Percentiles rank a stretch among this genome's conserved stretches.
phyloP scores from a whole-genome alignment of 2,113 vertebrate genomes.

The Mohoua ochrocephala region DNA sequence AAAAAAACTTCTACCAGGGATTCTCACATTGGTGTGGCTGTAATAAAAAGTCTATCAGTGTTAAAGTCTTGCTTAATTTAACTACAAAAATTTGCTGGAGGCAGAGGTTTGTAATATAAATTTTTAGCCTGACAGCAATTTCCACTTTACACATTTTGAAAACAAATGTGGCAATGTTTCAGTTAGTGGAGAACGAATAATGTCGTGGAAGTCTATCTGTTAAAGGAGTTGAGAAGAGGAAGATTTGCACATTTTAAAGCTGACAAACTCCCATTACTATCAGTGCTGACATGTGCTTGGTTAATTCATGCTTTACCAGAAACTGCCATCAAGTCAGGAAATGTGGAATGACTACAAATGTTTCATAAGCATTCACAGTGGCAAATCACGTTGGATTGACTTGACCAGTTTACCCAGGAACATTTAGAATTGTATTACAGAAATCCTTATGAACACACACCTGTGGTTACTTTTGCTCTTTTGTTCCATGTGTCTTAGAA shows the following conservation, averaged over 20 bases:
- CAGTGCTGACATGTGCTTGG: background rate
- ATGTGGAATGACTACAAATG: background rate
- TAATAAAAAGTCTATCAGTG: background rate
- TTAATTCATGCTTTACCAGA: conserved; percentile 11
- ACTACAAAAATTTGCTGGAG: conserved; percentile 16
- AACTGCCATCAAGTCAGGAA: background rate
- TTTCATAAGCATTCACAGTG: background rate
- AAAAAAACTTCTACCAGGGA: background rate
- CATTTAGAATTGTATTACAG: background rate
- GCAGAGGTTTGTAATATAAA: conserved; percentile 3
- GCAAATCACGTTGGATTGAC: background rate
- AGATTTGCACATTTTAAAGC: conserved; percentile 15
- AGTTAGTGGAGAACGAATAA: background rate
- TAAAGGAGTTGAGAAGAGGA: background rate
- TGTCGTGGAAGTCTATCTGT: background rate
- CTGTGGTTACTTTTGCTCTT: background rate
- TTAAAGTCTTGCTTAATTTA: conserved; percentile 19
- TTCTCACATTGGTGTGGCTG: background rate
- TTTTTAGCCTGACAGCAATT: conserved; percentile 35
- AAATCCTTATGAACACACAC: background rate
- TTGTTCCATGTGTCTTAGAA: background rate
- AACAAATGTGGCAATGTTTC: conserved; percentile 47
- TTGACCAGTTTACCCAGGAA: background rate
- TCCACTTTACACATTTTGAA: conserved; percentile 32
- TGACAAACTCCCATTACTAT: background rate